Evolutionary conservation across 2,888 invertebrate genomes (phyloP).

Genomic region (Thymelicus lineola): DNA sequence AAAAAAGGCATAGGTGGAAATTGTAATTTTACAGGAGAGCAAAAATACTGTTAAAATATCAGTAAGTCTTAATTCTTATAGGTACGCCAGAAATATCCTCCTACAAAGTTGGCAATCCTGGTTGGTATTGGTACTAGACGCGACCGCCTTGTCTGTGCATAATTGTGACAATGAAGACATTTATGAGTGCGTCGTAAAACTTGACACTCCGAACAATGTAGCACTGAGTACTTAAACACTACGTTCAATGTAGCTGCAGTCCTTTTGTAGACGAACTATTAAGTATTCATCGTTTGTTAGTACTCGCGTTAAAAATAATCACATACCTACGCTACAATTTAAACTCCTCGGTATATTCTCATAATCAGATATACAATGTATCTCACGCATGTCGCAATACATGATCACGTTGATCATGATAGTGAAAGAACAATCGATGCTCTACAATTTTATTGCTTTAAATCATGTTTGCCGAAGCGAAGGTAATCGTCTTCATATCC

Average conservation of each 20-base stretch:
- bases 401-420: not conserved
- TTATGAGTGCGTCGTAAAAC: constrained; percentile 78
- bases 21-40: too few relatives aligned
- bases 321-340: constrained; percentile 17
- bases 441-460: constrained; percentile 16
- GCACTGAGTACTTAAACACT: too few relatives aligned
- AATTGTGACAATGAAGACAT: constrained; percentile 76
- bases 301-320: constrained; percentile 46
- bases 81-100: too few relatives aligned
- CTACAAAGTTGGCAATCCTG: not conserved
- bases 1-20: too few relatives aligned
- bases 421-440: constrained; percentile 9
- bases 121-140: constrained; percentile 26
- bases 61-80: too few relatives aligned
- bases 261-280: constrained; percentile 75
- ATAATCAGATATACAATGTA: constrained; percentile 55
- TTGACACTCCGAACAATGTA: constrained; percentile 71
- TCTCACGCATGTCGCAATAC: constrained; percentile 40
- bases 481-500: not conserved
- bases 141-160: constrained; percentile 58
- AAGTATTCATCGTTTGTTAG: constrained; percentile 67
- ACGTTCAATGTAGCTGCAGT: constrained; percentile 62
- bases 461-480: constrained; percentile 6
- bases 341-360: constrained; percentile 42
- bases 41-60: too few relatives aligned